Percentiles rank a stretch among this genome's conserved stretches.
phyloP scores from a whole-genome alignment of 2,797 vertebrate species.

The Oryzias dopingdopingensis region DNA sequence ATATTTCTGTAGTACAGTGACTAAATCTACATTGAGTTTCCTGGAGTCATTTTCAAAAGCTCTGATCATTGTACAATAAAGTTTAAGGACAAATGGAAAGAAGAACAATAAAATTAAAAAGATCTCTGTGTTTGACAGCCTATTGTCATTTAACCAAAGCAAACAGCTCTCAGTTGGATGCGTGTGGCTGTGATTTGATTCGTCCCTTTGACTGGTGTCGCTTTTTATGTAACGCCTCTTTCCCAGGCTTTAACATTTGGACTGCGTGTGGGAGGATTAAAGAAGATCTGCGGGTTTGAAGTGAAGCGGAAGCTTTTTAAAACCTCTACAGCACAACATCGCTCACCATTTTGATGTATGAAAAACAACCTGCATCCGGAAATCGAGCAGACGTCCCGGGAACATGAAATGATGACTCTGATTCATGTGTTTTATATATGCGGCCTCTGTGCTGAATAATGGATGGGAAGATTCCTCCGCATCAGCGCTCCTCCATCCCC shows the following conservation, averaged over 20 bases:
- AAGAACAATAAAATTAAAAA: too few species aligned
- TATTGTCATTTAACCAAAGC: too few species aligned
- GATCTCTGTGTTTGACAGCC: too few species aligned
- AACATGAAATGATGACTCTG: conserved; percentile 53
- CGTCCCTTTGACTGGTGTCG: conserved; percentile 1
- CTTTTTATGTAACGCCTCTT: conserved; percentile 1
- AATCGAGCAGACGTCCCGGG: conserved; percentile 46
- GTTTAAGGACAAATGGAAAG: too few species aligned
- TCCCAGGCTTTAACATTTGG: conserved; percentile 13
- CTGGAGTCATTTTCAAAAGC: too few species aligned
- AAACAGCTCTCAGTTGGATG: too few species aligned
- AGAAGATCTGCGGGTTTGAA: conserved; percentile 8
- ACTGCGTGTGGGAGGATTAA: conserved; percentile 8
- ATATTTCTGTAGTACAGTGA: too few species aligned
- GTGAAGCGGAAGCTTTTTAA: conserved; percentile 15
- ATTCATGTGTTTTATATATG: conserved; percentile 57
- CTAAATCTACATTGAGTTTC: too few species aligned
- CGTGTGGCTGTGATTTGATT: too few species aligned
- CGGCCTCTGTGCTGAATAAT: conserved; percentile 67
- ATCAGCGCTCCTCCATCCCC: conserved; percentile 35
- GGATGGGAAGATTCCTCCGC: conserved; percentile 33
- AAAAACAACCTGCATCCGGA: conserved; percentile 49
- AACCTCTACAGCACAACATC: conserved; percentile 38
- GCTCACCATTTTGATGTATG: conserved; percentile 35
- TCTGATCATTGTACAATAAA: too few species aligned